Conservation (phyloP, 2,113 vertebrate species). For the Rynchops niger region DNA sequence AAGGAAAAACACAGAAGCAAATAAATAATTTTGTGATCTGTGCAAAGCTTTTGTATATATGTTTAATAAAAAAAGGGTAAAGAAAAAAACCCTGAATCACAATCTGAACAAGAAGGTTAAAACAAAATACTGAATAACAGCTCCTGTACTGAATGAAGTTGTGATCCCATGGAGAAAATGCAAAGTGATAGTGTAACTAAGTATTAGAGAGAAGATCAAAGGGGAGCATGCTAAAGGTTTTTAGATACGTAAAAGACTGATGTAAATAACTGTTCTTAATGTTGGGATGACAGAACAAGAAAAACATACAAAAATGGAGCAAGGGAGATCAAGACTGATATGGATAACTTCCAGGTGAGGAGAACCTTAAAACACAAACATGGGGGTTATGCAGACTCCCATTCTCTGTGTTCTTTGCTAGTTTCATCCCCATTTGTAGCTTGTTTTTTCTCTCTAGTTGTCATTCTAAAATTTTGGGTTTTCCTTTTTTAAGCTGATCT, state of each 20-base stretch:
- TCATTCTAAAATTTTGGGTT: background rate
- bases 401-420: background rate
- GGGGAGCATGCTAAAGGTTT: background rate
- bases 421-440: background rate
- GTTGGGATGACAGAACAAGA: background rate
- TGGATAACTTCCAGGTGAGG: background rate
- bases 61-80: background rate
- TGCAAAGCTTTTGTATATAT: background rate
- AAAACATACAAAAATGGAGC: background rate
- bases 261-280: background rate
- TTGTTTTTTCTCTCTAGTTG: background rate
- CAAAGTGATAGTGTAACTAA: background rate
- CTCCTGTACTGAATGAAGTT: background rate
- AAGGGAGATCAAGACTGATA: background rate
- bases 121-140: background rate
- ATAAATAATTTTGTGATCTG: background rate
- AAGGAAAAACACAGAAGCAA: background rate
- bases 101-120: background rate
- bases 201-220: background rate
- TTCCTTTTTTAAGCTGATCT: background rate
- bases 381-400: background rate
- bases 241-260: background rate
- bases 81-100: background rate
- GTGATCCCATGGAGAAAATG: background rate
- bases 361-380: background rate